Conservation (phyloP, 2,888 invertebrate species). For the Reticulitermes lucifugus region DNA sequence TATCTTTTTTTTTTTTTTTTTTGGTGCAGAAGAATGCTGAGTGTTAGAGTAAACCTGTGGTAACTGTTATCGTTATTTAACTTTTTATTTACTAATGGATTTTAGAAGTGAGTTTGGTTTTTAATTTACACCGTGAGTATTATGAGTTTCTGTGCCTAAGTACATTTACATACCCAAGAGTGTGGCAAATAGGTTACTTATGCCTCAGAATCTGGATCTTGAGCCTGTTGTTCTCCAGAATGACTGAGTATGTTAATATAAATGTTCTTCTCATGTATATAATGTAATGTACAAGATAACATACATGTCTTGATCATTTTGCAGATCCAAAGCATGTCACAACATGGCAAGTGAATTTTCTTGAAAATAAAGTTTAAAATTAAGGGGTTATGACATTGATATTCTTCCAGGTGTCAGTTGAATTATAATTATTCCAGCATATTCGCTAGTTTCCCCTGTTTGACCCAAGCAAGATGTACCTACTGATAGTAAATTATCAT, state of each 20-base stretch:
- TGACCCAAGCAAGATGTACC: constrained; percentile 30
- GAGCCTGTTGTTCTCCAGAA: constrained; percentile 23
- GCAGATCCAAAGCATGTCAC: constrained; percentile 22
- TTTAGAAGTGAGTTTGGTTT: constrained; percentile 1
- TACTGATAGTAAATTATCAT: constrained; percentile 16
- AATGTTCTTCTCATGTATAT: constrained; percentile 28
- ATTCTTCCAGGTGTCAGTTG: background rate
- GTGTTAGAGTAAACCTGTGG: background rate
- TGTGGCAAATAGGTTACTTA: background rate
- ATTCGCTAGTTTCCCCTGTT: background rate
- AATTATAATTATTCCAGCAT: background rate
- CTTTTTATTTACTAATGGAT: constrained; percentile 45
- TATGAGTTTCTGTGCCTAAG: constrained; percentile 36
- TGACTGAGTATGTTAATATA: constrained; percentile 28
- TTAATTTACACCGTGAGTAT: constrained; percentile 3
- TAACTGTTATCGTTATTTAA: constrained; percentile 28
- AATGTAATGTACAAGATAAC: constrained; percentile 27
- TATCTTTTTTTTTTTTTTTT: no score
- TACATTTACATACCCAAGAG: background rate
- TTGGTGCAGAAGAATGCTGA: no score
- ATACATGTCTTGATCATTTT: constrained; percentile 25
- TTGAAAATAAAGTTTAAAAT: background rate
- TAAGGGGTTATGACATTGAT: background rate
- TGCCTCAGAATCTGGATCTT: background rate
- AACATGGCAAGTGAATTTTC: background rate